phyloP scores from a whole-genome alignment of 2,797 vertebrate species.

The Poliocrania exsul region DNA sequence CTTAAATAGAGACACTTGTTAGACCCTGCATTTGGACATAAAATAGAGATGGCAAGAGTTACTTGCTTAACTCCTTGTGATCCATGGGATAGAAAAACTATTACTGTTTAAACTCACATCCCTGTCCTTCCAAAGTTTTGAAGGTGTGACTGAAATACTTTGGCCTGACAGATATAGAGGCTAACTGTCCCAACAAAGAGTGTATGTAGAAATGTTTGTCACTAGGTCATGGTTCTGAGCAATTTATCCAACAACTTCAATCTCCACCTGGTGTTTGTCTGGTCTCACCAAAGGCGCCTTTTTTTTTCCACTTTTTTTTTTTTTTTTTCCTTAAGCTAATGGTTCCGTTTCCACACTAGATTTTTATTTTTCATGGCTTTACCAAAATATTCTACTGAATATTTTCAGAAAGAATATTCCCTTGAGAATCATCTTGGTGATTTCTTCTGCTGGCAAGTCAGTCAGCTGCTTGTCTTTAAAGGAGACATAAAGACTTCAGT shows the following conservation, averaged over 20 bases:
- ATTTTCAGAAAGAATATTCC: not conserved
- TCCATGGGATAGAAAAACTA: not conserved
- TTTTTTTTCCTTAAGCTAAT: not conserved
- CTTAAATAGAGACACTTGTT: not conserved
- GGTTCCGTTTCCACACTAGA: not conserved
- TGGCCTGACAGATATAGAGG: not conserved
- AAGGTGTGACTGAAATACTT: not conserved
- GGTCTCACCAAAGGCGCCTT: not conserved
- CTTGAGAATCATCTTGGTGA: not conserved
- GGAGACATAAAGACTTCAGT: not conserved
- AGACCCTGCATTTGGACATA: not conserved
- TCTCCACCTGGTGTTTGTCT: rapidly evolving
- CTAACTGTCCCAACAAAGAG: not conserved
- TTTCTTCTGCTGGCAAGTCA: not conserved
- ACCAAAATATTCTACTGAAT: not conserved
- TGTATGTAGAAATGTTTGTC: not conserved
- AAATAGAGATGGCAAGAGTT: not conserved
- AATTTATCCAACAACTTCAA: not conserved
- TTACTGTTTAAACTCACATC: not conserved
- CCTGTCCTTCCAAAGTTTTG: not conserved
- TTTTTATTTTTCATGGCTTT: not conserved
- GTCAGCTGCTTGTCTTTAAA: not conserved
- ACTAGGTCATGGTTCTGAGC: not conserved
- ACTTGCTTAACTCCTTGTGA: not conserved
- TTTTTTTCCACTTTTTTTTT: not conserved